phyloP scores from a whole-genome alignment of 1,140 invertebrate species.

The Brachionus rotundiformis region DNA sequence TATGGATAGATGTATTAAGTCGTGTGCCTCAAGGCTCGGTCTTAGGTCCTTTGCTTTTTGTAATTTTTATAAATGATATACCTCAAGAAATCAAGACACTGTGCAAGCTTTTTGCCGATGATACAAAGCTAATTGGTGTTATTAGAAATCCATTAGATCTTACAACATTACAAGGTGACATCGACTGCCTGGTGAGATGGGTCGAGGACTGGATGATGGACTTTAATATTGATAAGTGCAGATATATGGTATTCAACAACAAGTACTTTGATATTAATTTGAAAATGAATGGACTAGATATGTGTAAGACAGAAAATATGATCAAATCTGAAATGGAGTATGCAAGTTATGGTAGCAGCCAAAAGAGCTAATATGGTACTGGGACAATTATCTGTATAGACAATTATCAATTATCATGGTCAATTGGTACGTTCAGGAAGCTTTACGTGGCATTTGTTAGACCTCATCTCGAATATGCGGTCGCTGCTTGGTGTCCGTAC shows the following conservation, averaged over 20 bases:
- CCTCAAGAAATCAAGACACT: background rate
- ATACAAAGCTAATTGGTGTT: background rate
- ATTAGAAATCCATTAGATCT: background rate
- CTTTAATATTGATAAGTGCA: background rate
- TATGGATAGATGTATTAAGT: background rate
- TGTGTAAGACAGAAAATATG: background rate
- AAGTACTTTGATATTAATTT: background rate
- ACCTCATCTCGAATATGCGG: background rate
- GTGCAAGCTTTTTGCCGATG: background rate
- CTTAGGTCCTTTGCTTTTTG: background rate
- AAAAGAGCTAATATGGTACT: background rate
- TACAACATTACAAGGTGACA: background rate
- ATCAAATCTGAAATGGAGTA: background rate
- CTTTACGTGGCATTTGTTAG: background rate
- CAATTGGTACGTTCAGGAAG: background rate
- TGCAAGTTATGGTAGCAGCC: background rate
- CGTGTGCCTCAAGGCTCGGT: background rate
- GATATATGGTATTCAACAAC: background rate
- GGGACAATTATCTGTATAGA: conserved; percentile 6
- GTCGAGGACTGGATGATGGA: background rate
- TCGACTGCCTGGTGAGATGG: background rate
- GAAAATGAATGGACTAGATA: background rate
- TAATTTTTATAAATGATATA: conserved; percentile 9
- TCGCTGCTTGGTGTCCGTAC: background rate
- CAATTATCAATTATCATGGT: background rate